Evolutionary conservation across 2,797 vertebrate species (phyloP), one percentile per base, ranked within the genome.

Genomic region (Acanthis flammea): DNA sequence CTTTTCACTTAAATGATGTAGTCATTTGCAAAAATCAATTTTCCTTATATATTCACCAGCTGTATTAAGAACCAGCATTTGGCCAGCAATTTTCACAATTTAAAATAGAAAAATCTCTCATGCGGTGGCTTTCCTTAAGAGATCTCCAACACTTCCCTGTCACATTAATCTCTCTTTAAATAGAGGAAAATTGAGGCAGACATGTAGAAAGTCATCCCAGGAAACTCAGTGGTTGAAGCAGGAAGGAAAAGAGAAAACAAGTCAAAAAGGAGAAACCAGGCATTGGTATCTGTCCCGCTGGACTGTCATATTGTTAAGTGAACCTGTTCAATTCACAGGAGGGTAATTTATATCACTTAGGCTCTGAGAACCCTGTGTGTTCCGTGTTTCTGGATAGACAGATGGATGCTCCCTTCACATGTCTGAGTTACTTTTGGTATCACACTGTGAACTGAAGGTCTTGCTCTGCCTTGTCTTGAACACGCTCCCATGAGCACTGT

Each of bases 41-140:
- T 92, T 80, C 79, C 80, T 67, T 92, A 78, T 42, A 79, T 94
- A 81, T 88, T 86, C 79, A 88, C 94, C 79, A 84, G 76, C 89
- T 90, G 80, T 86, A 86, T 90, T 91, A 70, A 95, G 92, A 92
- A 54, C 62, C 47, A 91, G 60, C 91, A 91, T 88, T 97, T 97
- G 95, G 94, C 87, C 88, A 88, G 76, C 42, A 35, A 71, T 94
- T 81, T 42, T 44, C 89, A 86, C 42, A 45, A 45, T 92, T 90
- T 94, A 86, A 96, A 95, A 96, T 76, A 94, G 94, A 86, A 92
- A 88, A 66, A 81, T 94, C 58, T 88, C 76, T 70, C 83, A 73
- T 27, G 70, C 0, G 0, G 10, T 78, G 58, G 33, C 70, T 94
- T 90, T 73, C 79, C 94, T 92, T 72, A 22, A 31, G 89, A 93